These are phyloP conservation scores for Archips xylosteana DNA, from an alignment of 2,888 invertebrate genomes.

Conservation along the genomic window DNA sequence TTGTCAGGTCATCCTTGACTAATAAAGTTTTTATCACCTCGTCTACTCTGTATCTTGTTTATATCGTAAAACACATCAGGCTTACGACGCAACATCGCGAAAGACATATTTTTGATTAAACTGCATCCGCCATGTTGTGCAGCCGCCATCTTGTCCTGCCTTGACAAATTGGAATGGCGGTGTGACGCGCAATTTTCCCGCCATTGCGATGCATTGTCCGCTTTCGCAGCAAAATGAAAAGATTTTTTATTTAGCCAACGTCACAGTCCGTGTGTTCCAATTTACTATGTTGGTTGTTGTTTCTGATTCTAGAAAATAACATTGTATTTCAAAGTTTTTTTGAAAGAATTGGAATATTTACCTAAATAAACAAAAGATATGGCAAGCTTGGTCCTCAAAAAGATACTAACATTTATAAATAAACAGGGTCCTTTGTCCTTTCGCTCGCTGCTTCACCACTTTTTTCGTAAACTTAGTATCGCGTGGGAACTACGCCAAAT, in stretches of 20 bases:
- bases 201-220: slow-evolving; percentile 72
- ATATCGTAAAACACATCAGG: slow-evolving; percentile 3
- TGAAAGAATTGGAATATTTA: too few relatives aligned
- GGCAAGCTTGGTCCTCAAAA: too few relatives aligned
- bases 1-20: too few relatives aligned
- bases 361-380: too few relatives aligned
- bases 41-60: not conserved
- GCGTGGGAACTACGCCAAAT: too few relatives aligned
- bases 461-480: too few relatives aligned
- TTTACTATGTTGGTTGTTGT: slow-evolving; percentile 52
- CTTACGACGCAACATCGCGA: slow-evolving; percentile 46
- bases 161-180: slow-evolving; percentile 85
- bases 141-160: slow-evolving; percentile 80
- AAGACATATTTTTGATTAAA: slow-evolving; percentile 84
- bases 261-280: slow-evolving; percentile 57
- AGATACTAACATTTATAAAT: too few relatives aligned
- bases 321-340: not conserved
- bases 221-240: slow-evolving; percentile 84
- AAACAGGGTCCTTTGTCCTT: too few relatives aligned
- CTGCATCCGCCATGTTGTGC: slow-evolving; percentile 78
- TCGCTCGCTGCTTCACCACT: too few relatives aligned
- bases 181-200: slow-evolving; percentile 86
- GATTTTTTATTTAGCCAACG: slow-evolving; percentile 73
- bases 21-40: too few relatives aligned
- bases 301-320: slow-evolving; percentile 63